Evolutionary conservation across 2,797 vertebrate species (phyloP).

Genomic region (Fratercula arctica): DNA sequence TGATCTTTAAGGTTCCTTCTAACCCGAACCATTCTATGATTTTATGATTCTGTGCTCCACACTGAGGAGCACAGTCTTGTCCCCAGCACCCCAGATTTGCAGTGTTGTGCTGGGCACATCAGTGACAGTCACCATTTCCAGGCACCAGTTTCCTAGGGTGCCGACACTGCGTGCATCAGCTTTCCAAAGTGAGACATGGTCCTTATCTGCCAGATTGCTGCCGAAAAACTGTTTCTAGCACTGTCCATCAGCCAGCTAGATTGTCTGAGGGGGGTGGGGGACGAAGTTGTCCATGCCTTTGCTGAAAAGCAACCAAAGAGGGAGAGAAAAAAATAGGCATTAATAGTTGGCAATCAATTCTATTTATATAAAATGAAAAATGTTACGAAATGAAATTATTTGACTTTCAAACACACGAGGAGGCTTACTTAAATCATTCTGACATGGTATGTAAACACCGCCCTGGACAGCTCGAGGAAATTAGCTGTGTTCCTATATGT

Average conservation of each 20-base stretch:
- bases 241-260: neutral
- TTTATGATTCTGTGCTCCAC: no score
- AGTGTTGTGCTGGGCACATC: accelerated
- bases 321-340: accelerated
- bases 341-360: neutral
- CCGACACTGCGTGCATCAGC: neutral
- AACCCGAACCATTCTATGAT: no score
- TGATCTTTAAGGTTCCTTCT: no score
- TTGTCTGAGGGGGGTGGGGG: neutral
- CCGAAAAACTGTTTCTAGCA: neutral
- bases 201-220: neutral
- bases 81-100: neutral
- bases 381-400: neutral
- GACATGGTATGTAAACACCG: neutral
- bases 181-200: neutral
- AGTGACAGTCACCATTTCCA: neutral
- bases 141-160: neutral
- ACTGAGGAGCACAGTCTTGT: neutral
- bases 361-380: neutral
- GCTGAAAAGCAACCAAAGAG: neutral
- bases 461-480: neutral
- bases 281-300: neutral
- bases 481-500: neutral
- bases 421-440: neutral
- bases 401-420: neutral